Conservation (phyloP, 2,797 vertebrate species). For the Serranus cabrilla region DNA sequence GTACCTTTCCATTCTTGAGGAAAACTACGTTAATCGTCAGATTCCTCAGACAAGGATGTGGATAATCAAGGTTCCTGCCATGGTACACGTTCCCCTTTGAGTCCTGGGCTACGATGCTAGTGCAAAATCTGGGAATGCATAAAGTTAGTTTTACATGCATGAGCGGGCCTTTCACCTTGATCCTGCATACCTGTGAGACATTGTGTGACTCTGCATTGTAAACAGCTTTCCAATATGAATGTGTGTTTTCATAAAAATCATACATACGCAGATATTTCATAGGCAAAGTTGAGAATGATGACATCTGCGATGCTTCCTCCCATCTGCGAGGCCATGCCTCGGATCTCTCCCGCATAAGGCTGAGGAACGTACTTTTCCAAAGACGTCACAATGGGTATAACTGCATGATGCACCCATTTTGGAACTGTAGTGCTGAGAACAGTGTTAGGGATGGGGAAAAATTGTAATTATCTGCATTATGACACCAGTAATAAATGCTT, state of each 20-base stretch:
- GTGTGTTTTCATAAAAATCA: neutral
- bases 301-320: conserved; percentile 84
- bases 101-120: conserved; percentile 94
- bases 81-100: conserved; percentile 90
- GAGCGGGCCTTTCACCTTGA: neutral
- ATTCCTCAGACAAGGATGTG: conserved; percentile 87
- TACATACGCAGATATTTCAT: conserved; percentile 93
- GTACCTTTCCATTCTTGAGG: conserved; percentile 89
- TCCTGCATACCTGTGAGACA: neutral
- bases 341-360: conserved; percentile 90
- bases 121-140: conserved; percentile 89
- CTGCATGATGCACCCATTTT: conserved; percentile 88
- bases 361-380: conserved; percentile 86
- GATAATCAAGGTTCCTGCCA: conserved; percentile 94
- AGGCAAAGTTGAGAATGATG: conserved; percentile 93
- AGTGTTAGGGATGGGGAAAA: too few relatives aligned
- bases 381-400: conserved; percentile 75
- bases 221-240: neutral
- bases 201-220: neutral
- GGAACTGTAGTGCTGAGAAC: conserved; percentile 86
- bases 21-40: conserved; percentile 90
- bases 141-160: conserved; percentile 14
- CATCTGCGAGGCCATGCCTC: conserved; percentile 83
- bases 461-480: too few relatives aligned
- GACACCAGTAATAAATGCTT: too few relatives aligned